Evolutionary conservation across 2,888 invertebrate species (phyloP).

Genomic region (Himalopsyche anomala): DNA sequence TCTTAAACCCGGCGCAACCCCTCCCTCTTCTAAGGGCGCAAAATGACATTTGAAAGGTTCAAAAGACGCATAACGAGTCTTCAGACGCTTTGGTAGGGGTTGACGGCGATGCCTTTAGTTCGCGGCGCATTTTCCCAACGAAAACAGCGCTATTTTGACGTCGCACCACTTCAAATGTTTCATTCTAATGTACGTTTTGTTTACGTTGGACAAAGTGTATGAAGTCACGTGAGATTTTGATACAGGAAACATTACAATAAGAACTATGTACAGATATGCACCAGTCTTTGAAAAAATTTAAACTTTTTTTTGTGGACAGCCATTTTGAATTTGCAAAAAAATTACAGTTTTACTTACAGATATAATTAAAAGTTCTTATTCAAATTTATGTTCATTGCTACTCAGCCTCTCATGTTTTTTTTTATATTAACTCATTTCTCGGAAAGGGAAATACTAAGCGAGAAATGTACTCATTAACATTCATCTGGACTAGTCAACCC

Average conservation of each 20-base stretch:
- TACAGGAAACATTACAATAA: background rate
- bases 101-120: background rate
- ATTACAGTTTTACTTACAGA: too few species aligned
- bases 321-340: too few species aligned
- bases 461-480: too few species aligned
- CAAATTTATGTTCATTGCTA: too few species aligned
- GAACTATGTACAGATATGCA: background rate
- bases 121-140: background rate
- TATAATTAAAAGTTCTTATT: too few species aligned
- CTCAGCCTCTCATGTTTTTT: too few species aligned
- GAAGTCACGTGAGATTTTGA: conserved; percentile 13
- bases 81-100: conserved; percentile 13
- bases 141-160: background rate
- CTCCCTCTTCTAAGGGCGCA: background rate
- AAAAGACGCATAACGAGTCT: conserved; percentile 3
- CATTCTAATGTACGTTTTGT: conserved; percentile 19
- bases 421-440: too few species aligned
- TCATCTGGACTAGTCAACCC: too few species aligned
- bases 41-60: conserved; percentile 26
- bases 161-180: conserved; percentile 20
- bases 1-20: conserved; percentile 7
- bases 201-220: background rate
- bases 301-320: too few species aligned
- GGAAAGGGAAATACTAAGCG: too few species aligned
- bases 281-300: too few species aligned